These are phyloP conservation scores for Grantiella picta DNA, from an alignment of 2,113 vertebrate species.

Conservation along the genomic window DNA sequence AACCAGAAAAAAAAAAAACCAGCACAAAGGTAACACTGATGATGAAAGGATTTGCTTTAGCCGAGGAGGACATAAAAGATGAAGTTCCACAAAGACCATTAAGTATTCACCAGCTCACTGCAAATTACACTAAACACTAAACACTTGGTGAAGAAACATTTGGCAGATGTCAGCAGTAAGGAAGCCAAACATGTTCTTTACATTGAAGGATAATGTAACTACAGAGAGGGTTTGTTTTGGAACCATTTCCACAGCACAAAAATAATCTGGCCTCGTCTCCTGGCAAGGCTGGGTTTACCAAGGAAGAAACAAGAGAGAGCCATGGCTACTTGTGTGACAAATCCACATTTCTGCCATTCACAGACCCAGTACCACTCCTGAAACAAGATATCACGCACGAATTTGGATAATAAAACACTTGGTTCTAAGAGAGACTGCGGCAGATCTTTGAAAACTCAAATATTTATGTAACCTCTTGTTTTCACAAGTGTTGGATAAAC, in stretches of 20 bases:
- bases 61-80: conserved; percentile 33
- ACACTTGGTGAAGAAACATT: conserved; percentile 56
- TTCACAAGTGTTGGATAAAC: neutral
- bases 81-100: conserved; percentile 47
- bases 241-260: conserved; percentile 9
- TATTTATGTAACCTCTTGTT: conserved; percentile 19
- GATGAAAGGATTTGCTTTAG: conserved; percentile 51
- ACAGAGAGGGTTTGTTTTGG: conserved; percentile 56
- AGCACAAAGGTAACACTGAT: neutral
- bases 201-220: conserved; percentile 72
- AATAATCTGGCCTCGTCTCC: conserved; percentile 20
- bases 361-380: neutral
- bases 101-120: conserved; percentile 43
- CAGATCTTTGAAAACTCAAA: neutral
- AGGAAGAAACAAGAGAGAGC: neutral
- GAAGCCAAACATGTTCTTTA: conserved; percentile 65
- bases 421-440: neutral
- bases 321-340: conserved; percentile 31
- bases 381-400: neutral
- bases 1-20: neutral
- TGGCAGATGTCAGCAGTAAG: conserved; percentile 52
- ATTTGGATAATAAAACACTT: neutral
- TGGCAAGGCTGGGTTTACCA: neutral
- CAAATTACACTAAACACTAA: conserved; percentile 55
- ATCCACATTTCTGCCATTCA: neutral